A percentile compares a stretch with the other conserved stretches of the same genome.
phyloP scores from a whole-genome alignment of 1,140 invertebrate species.

The Helicoverpa zea region DNA sequence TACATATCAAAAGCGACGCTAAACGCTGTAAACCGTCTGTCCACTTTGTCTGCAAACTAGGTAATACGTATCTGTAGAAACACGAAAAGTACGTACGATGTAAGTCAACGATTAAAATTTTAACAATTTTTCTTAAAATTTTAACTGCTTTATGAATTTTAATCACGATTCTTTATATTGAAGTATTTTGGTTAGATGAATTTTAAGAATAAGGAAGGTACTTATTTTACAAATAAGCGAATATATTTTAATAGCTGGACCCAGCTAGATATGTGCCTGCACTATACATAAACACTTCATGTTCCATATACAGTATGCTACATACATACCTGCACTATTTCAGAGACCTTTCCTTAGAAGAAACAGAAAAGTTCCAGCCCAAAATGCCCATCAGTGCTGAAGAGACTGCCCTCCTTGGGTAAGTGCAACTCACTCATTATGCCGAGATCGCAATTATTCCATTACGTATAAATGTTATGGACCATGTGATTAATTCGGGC shows the following conservation, averaged over 20 bases:
- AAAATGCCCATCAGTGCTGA: constrained; percentile 74
- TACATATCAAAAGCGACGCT: not conserved
- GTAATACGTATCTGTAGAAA: not conserved
- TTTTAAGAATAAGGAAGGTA: not conserved
- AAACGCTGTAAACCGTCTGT: too few species aligned
- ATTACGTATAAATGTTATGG: too few species aligned
- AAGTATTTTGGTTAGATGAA: not conserved
- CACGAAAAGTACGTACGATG: too few species aligned
- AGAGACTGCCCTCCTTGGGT: constrained; percentile 76
- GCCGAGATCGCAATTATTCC: too few species aligned
- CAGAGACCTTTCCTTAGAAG: constrained; percentile 53
- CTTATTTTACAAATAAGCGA: too few species aligned
- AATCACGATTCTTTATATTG: too few species aligned
- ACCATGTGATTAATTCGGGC: too few species aligned
- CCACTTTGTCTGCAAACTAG: not conserved
- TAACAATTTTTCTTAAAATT: too few species aligned
- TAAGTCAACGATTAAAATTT: too few species aligned
- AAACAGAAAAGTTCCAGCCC: constrained; percentile 44
- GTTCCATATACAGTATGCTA: constrained; percentile 62
- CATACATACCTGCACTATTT: constrained; percentile 64
- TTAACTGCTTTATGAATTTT: too few species aligned
- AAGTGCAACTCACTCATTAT: constrained; percentile 52
- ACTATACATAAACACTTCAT: constrained; percentile 13
- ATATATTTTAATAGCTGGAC: too few species aligned
- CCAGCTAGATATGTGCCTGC: constrained; percentile 25